Percentiles rank a stretch among this genome's conserved stretches.
Evolutionary conservation across 2,113 vertebrate genomes (phyloP).

Genomic region (Brachypteracias leptosomus): DNA sequence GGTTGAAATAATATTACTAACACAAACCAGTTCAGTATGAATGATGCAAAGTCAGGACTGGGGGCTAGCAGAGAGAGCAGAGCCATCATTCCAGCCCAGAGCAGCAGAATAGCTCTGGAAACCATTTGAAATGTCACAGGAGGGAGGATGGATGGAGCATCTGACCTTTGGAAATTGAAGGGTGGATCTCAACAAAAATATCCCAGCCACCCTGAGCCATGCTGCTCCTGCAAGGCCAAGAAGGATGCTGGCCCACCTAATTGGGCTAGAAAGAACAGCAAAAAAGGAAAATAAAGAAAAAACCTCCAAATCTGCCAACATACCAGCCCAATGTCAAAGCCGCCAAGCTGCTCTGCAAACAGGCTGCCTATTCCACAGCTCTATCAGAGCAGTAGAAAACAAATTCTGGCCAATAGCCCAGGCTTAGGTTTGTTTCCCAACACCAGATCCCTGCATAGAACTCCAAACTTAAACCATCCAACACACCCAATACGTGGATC

Average conservation of each 20-base stretch:
- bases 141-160: not conserved
- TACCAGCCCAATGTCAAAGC: not conserved
- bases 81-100: not conserved
- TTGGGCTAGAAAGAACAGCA: not conserved
- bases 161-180: constrained; percentile 31
- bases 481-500: not conserved
- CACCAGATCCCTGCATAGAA: not conserved
- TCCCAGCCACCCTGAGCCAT: not conserved
- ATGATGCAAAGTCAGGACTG: not conserved
- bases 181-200: not conserved
- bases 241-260: not conserved
- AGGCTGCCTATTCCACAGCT: not conserved
- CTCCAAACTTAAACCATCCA: not conserved
- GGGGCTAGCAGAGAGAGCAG: not conserved
- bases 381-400: not conserved
- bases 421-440: not conserved
- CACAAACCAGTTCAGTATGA: not conserved
- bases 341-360: constrained; percentile 2
- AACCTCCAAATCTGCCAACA: not conserved
- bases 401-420: not conserved
- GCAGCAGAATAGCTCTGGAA: constrained; percentile 19
- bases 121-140: constrained; percentile 14
- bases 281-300: not conserved
- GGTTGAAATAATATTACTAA: not conserved
- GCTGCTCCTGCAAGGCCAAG: not conserved